These are phyloP conservation scores for Drosophila aldrichi DNA, from an alignment of 2,888 invertebrate species.

Conservation along the genomic window DNA sequence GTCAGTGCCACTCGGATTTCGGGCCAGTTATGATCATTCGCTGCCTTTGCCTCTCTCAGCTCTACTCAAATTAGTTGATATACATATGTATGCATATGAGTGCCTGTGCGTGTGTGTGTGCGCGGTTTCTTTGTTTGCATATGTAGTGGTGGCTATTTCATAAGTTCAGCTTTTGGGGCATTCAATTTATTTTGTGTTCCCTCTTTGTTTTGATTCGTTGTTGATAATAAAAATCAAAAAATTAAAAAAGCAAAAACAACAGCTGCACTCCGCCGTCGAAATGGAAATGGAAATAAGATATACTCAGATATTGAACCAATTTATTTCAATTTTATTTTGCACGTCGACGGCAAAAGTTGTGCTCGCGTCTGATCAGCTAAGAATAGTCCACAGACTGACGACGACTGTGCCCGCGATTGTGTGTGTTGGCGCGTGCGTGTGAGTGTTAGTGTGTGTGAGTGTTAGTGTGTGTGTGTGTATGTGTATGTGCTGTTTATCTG, in stretches of 20 bases:
- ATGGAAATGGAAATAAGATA: slow-evolving; percentile 72
- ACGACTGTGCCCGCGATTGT: background rate
- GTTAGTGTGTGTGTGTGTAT: background rate
- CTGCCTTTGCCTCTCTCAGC: slow-evolving; percentile 21
- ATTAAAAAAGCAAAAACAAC: slow-evolving; percentile 25
- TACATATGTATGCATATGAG: background rate
- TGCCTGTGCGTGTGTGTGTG: slow-evolving; percentile 5
- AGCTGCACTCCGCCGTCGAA: slow-evolving; percentile 33
- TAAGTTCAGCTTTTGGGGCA: slow-evolving; percentile 35
- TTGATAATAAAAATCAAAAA: slow-evolving; percentile 48
- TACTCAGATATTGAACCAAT: slow-evolving; percentile 69
- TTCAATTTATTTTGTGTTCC: slow-evolving; percentile 54
- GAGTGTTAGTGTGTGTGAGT: slow-evolving; percentile 5
- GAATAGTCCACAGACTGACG: slow-evolving; percentile 19
- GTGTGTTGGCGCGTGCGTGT: background rate
- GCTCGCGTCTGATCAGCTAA: slow-evolving; percentile 36
- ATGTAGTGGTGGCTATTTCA: slow-evolving; percentile 35
- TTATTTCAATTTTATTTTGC: slow-evolving; percentile 76
- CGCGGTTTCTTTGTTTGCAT: slow-evolving; percentile 8
- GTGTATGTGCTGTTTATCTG: background rate
- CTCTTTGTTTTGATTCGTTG: slow-evolving; percentile 70
- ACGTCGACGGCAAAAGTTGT: slow-evolving; percentile 67
- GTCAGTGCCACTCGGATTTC: slow-evolving; percentile 42
- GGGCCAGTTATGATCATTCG: slow-evolving; percentile 42
- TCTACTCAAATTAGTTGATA: slow-evolving; percentile 6